These are phyloP conservation scores for Aspidiotus destructor DNA, from an alignment of 2,888 invertebrate species.

Conservation along the genomic window DNA sequence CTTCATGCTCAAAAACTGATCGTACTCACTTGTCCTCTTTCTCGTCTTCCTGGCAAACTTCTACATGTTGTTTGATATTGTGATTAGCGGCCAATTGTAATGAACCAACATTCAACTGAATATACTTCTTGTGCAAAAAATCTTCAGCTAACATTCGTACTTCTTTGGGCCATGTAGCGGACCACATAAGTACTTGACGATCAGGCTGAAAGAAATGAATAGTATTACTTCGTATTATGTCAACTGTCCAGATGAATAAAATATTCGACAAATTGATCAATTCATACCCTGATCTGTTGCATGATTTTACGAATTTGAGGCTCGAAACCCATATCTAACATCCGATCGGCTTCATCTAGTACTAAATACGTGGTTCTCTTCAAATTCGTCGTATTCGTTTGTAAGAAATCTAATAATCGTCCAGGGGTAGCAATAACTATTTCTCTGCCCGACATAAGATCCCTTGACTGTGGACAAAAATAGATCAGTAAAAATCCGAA, in stretches of 20 bases:
- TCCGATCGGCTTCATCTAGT: slow-evolving; percentile 89
- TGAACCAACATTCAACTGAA: slow-evolving; percentile 88
- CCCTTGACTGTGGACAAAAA: slow-evolving; percentile 57
- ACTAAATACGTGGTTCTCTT: slow-evolving; percentile 84
- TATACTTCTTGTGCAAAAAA: slow-evolving; percentile 74
- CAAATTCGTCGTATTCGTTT: slow-evolving; percentile 74
- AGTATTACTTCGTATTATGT: neutral
- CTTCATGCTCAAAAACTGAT: neutral
- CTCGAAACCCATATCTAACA: slow-evolving; percentile 98
- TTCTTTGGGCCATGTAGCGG: slow-evolving; percentile 97
- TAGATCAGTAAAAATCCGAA: slow-evolving; percentile 4
- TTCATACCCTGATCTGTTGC: slow-evolving; percentile 66
- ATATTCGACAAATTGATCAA: neutral
- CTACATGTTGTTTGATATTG: slow-evolving; percentile 93
- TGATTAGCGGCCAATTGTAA: slow-evolving; percentile 86
- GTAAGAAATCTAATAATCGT: slow-evolving; percentile 83
- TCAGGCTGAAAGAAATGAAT: slow-evolving; percentile 52
- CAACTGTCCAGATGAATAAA: neutral
- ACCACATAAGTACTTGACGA: slow-evolving; percentile 96
- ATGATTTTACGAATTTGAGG: slow-evolving; percentile 93
- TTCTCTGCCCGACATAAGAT: slow-evolving; percentile 81
- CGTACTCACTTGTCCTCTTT: slow-evolving; percentile 54
- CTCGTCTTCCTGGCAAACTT: slow-evolving; percentile 78
- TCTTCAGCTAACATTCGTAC: slow-evolving; percentile 70
- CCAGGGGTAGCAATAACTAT: slow-evolving; percentile 94